Conservation (phyloP, 2,888 invertebrate genomes). For the Caenorhabditis wallacei region DNA sequence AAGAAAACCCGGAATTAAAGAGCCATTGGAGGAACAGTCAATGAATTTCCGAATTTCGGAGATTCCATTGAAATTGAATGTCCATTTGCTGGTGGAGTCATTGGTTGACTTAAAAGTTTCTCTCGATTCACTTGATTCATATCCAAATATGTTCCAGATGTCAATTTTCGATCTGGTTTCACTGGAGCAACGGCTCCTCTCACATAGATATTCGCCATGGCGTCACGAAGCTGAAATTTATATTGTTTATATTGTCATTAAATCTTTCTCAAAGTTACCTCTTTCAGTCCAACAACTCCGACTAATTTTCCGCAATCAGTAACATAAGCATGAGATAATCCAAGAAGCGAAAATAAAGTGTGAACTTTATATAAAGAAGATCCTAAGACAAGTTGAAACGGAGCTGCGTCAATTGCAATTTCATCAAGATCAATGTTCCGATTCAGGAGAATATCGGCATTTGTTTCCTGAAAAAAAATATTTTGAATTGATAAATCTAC, state of each 20-base stretch:
- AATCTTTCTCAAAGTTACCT: slow-evolving; percentile 61
- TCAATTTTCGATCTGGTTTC: slow-evolving; percentile 67
- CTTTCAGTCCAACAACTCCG: slow-evolving; percentile 76
- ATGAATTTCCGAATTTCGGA: slow-evolving; percentile 59
- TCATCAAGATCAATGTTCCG: slow-evolving; percentile 73
- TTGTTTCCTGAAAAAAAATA: slow-evolving; percentile 54
- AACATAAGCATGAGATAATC: slow-evolving; percentile 76
- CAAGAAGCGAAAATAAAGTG: slow-evolving; percentile 76
- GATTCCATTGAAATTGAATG: slow-evolving; percentile 52
- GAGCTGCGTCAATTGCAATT: slow-evolving; percentile 75
- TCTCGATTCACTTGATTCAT: slow-evolving; percentile 45
- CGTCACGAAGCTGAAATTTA: slow-evolving; percentile 71
- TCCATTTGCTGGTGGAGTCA: slow-evolving; percentile 47
- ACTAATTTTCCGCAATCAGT: slow-evolving; percentile 75
- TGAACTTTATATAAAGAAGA: slow-evolving; percentile 76
- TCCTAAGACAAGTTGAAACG: slow-evolving; percentile 76
- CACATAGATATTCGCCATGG: slow-evolving; percentile 74
- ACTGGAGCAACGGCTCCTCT: slow-evolving; percentile 72
- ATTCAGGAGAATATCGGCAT: slow-evolving; percentile 68
- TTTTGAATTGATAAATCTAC: neutral
- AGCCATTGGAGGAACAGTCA: slow-evolving; percentile 66
- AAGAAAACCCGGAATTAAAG: slow-evolving; percentile 34
- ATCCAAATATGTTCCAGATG: slow-evolving; percentile 63
- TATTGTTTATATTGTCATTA: neutral
- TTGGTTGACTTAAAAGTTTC: slow-evolving; percentile 22